Percentiles rank a stretch among this genome's conserved stretches.
These are phyloP conservation scores for human (Homo sapiens) DNA, from an alignment of 2,113 vertebrate genomes.

Conservation along the genomic window GRCh38 chr17:8872001-8872500, in stretches of 20 bases:
- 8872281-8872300: background rate
- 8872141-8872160: background rate
- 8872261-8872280: background rate
- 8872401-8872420: background rate
- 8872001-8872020: background rate
- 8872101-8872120: background rate
- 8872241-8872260: background rate
- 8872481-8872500: background rate
- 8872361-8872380: background rate
- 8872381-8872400: background rate
- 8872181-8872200: background rate
- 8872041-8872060: background rate
- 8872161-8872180: background rate
- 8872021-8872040: background rate
- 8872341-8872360: background rate
- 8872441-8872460: background rate
- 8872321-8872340: background rate
- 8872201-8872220: background rate
- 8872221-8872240: background rate
- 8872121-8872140: background rate
- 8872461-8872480: background rate
- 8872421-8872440: background rate
- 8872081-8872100: too few species aligned
- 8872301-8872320: background rate
- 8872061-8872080: background rate